Base-by-base conservation (phyloP, 2,797 vertebrate species). In the Ibycter americanus region DNA sequence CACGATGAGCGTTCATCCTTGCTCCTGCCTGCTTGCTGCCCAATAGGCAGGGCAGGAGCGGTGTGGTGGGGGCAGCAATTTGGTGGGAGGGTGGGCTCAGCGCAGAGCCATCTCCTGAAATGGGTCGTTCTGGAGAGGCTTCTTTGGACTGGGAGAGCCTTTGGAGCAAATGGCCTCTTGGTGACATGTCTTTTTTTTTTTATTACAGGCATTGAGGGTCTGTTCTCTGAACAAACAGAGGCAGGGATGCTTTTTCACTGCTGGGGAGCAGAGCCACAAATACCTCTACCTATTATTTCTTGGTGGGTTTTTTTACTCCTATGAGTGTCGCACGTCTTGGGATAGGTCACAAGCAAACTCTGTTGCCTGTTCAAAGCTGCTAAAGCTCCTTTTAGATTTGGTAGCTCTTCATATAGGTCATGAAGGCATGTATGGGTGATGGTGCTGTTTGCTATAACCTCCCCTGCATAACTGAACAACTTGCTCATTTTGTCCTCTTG, bases 31-130 rank as follows among this genome's bases (percentile, higher is more conserved):
- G 52, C 65, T 0, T 0, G 6, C 67, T 73, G 32, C 44, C 61
- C 12, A 1, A 1, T 0, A 1, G 25, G 77, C 31, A 22, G 47
- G 47, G 25, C 26, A 13, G 56, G 66, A 63, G 34, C 2, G 0
- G 12, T 17, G 32, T 5, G 31, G 19, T 46, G 81, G 22, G 18
- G 58, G 59, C 61, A 36, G 61, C 4, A 4, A 0, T 17, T 8
- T 4, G 23, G 4, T 3, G 16, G 51, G 8, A 54, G 34, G 9
- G 18, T 59, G 68, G 42, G 46, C 52, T 70, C 8, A 1, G 42
- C 3, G 1, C 23, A 25, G 51, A 52, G 46, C 40, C 6, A 1
- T 66, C 46, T 42, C 21, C 54, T 66, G 34, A 25, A 38, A n/a
- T 1, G 3, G 0, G 15, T 76, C 2, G 0, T 36, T 8, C 18